Evolutionary conservation across 2,797 vertebrate species (phyloP).

Genomic region (Myoxocephalus aenaeus): DNA sequence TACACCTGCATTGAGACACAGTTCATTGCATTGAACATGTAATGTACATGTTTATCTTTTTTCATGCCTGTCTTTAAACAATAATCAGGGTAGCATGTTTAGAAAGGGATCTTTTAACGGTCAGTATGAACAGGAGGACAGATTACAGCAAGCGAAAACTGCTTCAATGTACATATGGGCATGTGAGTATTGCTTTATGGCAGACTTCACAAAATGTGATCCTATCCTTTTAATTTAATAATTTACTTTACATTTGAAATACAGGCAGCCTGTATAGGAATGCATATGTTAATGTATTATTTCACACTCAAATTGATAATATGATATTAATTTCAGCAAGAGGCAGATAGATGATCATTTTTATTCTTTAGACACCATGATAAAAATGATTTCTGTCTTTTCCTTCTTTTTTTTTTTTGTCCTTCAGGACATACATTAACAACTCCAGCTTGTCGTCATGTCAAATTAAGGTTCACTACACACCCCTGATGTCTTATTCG

Average conservation of each 20-base stretch:
- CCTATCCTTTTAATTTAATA: not conserved
- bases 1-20: not conserved
- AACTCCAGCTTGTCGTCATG: conserved; percentile 26
- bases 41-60: not conserved
- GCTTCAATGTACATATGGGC: not conserved
- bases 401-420: not conserved
- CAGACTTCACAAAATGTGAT: not conserved
- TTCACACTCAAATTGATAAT: not conserved
- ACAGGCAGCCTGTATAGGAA: not conserved
- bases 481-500: conserved; percentile 34
- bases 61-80: not conserved
- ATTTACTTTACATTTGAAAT: conserved; percentile 1
- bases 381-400: not conserved
- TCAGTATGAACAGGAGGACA: not conserved
- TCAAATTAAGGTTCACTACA: conserved; percentile 27
- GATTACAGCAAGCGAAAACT: not conserved
- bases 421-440: conserved; percentile 5
- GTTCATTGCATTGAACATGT: not conserved
- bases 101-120: not conserved
- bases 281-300: not conserved
- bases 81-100: not conserved
- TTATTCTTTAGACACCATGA: not conserved
- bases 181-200: not conserved
- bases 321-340: not conserved
- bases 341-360: not conserved